A percentile compares a stretch with the other conserved stretches of the same genome.
phyloP scores from a whole-genome alignment of 2,888 invertebrate genomes.

The Drosophila emarginata region DNA sequence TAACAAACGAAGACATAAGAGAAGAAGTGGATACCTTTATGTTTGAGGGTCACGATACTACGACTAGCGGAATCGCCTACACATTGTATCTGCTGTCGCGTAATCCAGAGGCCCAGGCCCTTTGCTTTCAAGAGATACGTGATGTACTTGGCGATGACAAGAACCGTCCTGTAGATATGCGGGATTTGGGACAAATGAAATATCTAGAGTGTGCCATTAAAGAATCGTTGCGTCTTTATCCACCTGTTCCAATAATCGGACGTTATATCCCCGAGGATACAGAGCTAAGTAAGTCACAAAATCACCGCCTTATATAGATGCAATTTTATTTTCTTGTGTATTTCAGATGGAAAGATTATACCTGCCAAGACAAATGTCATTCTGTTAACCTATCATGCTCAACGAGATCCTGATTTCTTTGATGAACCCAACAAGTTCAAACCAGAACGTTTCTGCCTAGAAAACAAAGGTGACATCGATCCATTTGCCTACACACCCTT shows the following conservation, averaged over 20 bases:
- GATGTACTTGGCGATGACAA: slow-evolving; percentile 74
- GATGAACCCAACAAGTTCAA: slow-evolving; percentile 74
- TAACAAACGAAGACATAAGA: slow-evolving; percentile 85
- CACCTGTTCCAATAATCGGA: slow-evolving; percentile 86
- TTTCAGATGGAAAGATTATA: slow-evolving; percentile 72
- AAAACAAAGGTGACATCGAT: slow-evolving; percentile 78
- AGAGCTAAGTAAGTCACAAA: slow-evolving; percentile 10
- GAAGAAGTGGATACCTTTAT: slow-evolving; percentile 88
- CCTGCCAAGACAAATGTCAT: slow-evolving; percentile 70
- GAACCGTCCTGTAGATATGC: slow-evolving; percentile 51
- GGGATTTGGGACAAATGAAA: slow-evolving; percentile 75
- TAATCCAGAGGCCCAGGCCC: slow-evolving; percentile 75
- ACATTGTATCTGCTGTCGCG: slow-evolving; percentile 75
- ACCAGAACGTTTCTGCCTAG: slow-evolving; percentile 76
- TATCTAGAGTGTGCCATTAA: slow-evolving; percentile 87
- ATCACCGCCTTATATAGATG: accelerated
- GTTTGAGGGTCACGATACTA: slow-evolving; percentile 84
- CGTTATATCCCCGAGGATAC: slow-evolving; percentile 83
- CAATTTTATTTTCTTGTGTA: background rate
- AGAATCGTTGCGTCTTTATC: slow-evolving; percentile 86
- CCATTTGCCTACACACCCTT: slow-evolving; percentile 79
- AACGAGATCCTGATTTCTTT: slow-evolving; percentile 75
- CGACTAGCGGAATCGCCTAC: slow-evolving; percentile 79
- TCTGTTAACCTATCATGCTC: slow-evolving; percentile 69
- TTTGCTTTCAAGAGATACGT: slow-evolving; percentile 73